A percentile compares a stretch with the other conserved stretches of the same genome.
phyloP scores from a whole-genome alignment of 2,888 invertebrate species.

The Masnerella sp. region DNA sequence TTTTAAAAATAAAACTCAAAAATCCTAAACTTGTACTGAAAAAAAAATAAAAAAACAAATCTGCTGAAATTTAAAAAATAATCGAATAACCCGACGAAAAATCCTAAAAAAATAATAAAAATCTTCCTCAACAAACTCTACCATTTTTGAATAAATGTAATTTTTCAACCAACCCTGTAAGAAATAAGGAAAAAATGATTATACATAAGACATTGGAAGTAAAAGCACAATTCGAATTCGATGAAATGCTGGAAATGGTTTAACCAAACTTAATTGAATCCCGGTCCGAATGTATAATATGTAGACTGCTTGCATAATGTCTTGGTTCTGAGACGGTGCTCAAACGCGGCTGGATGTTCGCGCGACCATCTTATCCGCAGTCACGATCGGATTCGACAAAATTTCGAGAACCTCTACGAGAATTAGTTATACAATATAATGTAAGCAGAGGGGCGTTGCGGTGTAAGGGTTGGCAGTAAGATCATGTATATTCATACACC shows the following conservation, averaged over 20 bases:
- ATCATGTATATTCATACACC: slow-evolving; percentile 78
- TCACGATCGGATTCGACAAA: slow-evolving; percentile 62
- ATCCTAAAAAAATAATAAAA: too few relatives aligned
- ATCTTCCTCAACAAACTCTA: too few relatives aligned
- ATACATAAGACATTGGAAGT: slow-evolving; percentile 32
- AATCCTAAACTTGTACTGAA: too few relatives aligned
- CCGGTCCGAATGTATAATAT: slow-evolving; percentile 78
- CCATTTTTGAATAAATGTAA: too few relatives aligned
- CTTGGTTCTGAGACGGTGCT: slow-evolving; percentile 67
- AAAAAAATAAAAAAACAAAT: too few relatives aligned
- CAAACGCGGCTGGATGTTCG: slow-evolving; percentile 56
- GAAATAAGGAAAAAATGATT: too few relatives aligned
- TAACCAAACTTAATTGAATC: slow-evolving; percentile 78
- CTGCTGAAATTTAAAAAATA: too few relatives aligned
- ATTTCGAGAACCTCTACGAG: slow-evolving; percentile 76
- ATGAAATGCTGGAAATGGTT: slow-evolving; percentile 69
- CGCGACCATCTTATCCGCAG: slow-evolving; percentile 56
- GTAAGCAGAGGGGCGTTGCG: slow-evolving; percentile 77
- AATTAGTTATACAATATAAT: slow-evolving; percentile 79
- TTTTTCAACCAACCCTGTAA: too few relatives aligned
- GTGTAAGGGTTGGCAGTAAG: slow-evolving; percentile 77
- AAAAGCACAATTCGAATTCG: slow-evolving; percentile 68
- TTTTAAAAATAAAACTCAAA: too few relatives aligned
- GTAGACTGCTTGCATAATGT: slow-evolving; percentile 78
- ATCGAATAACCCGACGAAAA: too few relatives aligned